Conservation (phyloP, 2,888 invertebrate species). For the Drosophila aldrichi region DNA sequence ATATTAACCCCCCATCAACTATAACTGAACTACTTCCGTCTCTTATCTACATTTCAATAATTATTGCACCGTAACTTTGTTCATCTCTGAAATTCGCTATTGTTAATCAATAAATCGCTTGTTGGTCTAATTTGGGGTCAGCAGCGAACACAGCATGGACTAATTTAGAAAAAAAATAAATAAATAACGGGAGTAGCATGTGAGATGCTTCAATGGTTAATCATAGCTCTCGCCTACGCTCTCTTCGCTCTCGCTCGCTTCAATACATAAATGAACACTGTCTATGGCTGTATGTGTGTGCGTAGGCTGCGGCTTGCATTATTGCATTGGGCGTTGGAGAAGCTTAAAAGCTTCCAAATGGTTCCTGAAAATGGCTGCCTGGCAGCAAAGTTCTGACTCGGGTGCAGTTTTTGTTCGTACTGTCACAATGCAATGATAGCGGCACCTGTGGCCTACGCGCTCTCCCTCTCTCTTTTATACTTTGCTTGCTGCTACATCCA, state of each 20-base stretch:
- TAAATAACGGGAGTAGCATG: conserved; percentile 4
- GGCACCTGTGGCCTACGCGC: conserved; percentile 44
- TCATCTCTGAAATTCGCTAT: conserved; percentile 9
- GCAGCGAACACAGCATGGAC: conserved; percentile 27
- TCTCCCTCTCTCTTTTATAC: neutral
- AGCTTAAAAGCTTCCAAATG: conserved; percentile 50
- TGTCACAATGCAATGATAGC: conserved; percentile 4
- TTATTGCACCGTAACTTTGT: neutral
- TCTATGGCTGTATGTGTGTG: conserved; percentile 1
- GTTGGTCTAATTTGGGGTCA: conserved; percentile 41
- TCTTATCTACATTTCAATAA: neutral
- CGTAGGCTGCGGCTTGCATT: conserved; percentile 12
- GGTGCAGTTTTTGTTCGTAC: conserved; percentile 15
- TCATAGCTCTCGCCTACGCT: conserved; percentile 5
- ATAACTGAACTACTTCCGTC: neutral
- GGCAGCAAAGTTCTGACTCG: conserved; percentile 12
- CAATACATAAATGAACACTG: conserved; percentile 13
- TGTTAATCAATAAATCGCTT: conserved; percentile 42
- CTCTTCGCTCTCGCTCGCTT: conserved; percentile 15
- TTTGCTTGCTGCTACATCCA: conserved; percentile 5
- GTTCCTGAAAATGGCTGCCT: conserved; percentile 40
- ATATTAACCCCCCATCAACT: neutral
- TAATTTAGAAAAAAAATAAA: conserved; percentile 21
- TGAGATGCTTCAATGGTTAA: conserved; percentile 45
- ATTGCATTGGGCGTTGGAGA: conserved; percentile 25